These are phyloP conservation scores for Zaprionus gabonicus DNA, from an alignment of 1,140 invertebrate genomes.

Conservation along the genomic window DNA sequence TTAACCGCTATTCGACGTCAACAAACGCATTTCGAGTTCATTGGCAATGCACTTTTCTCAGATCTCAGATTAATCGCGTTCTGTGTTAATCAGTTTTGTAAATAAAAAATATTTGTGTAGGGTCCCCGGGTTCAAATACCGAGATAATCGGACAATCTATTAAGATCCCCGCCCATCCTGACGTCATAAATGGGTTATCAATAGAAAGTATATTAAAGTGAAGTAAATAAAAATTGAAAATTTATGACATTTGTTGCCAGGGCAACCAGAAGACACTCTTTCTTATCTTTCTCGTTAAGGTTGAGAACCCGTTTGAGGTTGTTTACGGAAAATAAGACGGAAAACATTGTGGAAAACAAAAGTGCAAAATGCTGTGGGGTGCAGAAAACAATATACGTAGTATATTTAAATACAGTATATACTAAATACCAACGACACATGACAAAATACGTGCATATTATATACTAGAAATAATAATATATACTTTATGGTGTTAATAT, in stretches of 20 bases:
- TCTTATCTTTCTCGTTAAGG: conserved; percentile 16
- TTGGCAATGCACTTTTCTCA: conserved; percentile 35
- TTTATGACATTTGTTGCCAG: conserved; percentile 26
- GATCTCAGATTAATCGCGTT: conserved; percentile 26
- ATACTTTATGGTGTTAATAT: conserved; percentile 27
- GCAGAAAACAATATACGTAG: conserved; percentile 28
- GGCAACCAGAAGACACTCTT: not conserved
- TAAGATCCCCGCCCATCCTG: conserved; percentile 37
- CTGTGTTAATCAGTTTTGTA: conserved; percentile 28
- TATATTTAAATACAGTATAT: conserved; percentile 7
- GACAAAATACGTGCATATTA: conserved; percentile 33
- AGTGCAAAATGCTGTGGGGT: conserved; percentile 29
- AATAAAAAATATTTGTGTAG: conserved; percentile 66
- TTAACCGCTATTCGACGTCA: conserved; percentile 27
- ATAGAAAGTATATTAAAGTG: conserved; percentile 17
- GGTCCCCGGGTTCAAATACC: conserved; percentile 29
- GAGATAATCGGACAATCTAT: conserved; percentile 21
- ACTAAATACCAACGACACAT: conserved; percentile 22
- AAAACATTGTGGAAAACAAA: conserved; percentile 18
- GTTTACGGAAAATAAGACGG: conserved; percentile 4
- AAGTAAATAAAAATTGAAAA: conserved; percentile 48
- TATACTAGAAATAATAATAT: conserved; percentile 1
- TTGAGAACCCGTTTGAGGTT: conserved; percentile 22
- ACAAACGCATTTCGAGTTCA: conserved; percentile 54
- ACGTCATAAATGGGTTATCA: conserved; percentile 71